Evolutionary conservation across 2,888 invertebrate genomes (phyloP), one percentile per base, ranked within the genome.

Genomic region (Ptychoptera albimana): DNA sequence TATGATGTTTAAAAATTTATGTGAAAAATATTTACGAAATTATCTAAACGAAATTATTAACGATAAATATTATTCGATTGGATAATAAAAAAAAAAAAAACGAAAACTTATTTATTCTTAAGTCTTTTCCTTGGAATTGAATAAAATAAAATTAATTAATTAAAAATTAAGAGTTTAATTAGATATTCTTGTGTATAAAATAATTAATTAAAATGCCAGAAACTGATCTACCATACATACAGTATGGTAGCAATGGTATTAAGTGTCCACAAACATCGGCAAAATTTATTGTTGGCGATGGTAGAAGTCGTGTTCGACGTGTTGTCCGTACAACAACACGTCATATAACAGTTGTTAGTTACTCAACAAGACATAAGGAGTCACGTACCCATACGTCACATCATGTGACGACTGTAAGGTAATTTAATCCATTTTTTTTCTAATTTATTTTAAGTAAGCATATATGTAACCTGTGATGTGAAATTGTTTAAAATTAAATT

Each of bases 381-480:
- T 62, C 65, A 23, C 60, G 61, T 51, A 64, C 64, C 30, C 63
- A 62, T 51, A 64, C 64, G 47, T 64, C 63, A 47, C 65, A 66
- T 53, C 65, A 65, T 57, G 65, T 66, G 53, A 65, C 65, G 47
- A 64, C 65, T 49, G 64, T 66, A 55, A 66, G 65, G 65, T 65
- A 62, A 63, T 60, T 15, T 39, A 16, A 42, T 31, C 14, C 32
- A 23, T 45, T 38, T 44, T 50, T 46, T 48, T 49, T 48, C 45
- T 49, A 47, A 23, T 23, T 23, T 23, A 23, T 23, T 23, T 23
- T 23, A 23, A 23, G 23, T 23, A 23, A 7, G 23, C 4, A 23
- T 23, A 5, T 23, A 23, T 23, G 3, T 23, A 23, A 23, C 23
- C 4, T 7, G 23, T 3, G 7, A 23, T 5, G 23, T n/a, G n/a